A percentile compares a stretch with the other conserved stretches of the same genome.
Evolutionary conservation across 2,113 vertebrate genomes (phyloP).

Genomic region (Melanerpes aurifrons): DNA sequence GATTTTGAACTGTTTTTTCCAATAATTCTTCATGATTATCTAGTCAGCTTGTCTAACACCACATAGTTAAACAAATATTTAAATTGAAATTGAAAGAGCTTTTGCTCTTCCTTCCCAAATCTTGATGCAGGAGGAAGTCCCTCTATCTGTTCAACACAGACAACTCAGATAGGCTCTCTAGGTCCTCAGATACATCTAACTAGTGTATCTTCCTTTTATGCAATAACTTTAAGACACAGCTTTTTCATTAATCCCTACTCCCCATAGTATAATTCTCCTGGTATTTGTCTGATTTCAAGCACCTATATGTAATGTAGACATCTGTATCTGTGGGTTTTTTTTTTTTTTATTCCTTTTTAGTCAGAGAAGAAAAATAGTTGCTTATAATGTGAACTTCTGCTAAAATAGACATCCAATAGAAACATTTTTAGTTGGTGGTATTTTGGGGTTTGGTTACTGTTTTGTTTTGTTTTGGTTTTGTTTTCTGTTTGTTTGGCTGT

Average conservation of each 20-base stretch:
- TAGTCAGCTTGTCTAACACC: not conserved
- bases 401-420: conserved; percentile 8
- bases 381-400: not conserved
- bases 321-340: not conserved
- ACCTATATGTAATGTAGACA: not conserved
- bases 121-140: not conserved
- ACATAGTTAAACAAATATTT: not conserved
- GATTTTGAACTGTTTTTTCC: not conserved
- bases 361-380: not conserved
- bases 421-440: not conserved
- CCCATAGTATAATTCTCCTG: not conserved
- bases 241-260: not conserved
- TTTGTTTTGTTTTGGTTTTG: too few species aligned
- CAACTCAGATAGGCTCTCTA: not conserved
- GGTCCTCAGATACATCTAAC: not conserved
- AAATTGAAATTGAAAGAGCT: not conserved
- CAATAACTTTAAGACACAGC: not conserved
- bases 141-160: not conserved
- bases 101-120: not conserved
- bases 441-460: too few species aligned
- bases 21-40: not conserved
- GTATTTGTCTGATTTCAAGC: not conserved
- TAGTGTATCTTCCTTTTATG: not conserved
- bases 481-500: not conserved
- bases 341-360: not conserved